Evolutionary conservation across 2,797 vertebrate genomes (phyloP).

Genomic region (Otus scops): DNA sequence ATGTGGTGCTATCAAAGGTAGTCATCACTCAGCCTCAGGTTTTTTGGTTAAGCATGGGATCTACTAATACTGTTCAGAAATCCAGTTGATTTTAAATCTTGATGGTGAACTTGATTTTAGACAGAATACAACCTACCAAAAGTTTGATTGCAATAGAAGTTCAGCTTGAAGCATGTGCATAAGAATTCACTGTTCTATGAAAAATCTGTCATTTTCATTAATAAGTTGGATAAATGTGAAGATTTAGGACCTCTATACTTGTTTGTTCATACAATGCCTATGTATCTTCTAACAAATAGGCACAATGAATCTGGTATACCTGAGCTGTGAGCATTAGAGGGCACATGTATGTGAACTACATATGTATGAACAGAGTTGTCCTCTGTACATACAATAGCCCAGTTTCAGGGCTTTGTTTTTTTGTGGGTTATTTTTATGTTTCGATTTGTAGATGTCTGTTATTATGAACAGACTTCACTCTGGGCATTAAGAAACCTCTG

Average conservation of each 20-base stretch:
- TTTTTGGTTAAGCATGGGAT: background rate
- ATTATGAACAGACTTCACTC: background rate
- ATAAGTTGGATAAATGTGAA: background rate
- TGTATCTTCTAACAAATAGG: background rate
- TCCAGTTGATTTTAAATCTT: background rate
- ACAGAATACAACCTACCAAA: background rate
- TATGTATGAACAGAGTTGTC: background rate
- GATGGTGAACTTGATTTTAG: background rate
- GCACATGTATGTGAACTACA: background rate
- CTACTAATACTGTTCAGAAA: background rate
- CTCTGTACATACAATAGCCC: no score
- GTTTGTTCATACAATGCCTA: background rate
- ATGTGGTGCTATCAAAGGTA: background rate
- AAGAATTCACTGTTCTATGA: background rate
- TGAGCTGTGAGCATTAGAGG: background rate
- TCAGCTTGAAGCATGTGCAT: background rate
- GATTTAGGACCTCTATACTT: background rate
- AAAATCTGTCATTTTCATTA: background rate
- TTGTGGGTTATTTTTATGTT: background rate
- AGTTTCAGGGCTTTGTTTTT: fast-evolving
- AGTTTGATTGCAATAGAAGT: background rate
- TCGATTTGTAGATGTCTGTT: background rate
- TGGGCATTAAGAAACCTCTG: background rate
- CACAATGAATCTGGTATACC: background rate
- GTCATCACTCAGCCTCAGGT: background rate